Percentiles rank a stretch among this genome's conserved stretches.
Evolutionary conservation across 2,888 invertebrate species (phyloP).

Genomic region (Steinernema hermaphroditum): DNA sequence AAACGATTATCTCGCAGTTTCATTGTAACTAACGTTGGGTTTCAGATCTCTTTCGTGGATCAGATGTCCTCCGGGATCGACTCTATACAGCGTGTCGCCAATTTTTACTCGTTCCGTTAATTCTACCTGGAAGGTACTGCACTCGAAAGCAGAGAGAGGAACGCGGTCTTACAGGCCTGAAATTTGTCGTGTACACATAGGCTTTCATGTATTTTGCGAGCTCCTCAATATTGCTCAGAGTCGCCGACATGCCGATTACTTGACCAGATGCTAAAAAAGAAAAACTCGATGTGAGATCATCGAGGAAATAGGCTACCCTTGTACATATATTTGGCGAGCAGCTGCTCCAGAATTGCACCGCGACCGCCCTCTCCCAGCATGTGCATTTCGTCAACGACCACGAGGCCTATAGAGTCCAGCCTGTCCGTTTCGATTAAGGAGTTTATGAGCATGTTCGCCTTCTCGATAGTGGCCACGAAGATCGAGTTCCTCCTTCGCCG

Average conservation of each 20-base stretch:
- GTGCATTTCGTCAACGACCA: conserved; percentile 80
- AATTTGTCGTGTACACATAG: conserved; percentile 80
- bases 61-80: conserved; percentile 38
- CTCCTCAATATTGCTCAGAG: conserved; percentile 85
- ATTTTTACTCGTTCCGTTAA: conserved; percentile 74
- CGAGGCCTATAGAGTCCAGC: conserved; percentile 78
- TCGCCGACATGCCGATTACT: conserved; percentile 95
- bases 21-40: neutral
- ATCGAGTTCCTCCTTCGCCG: conserved; percentile 77
- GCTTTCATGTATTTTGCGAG: conserved; percentile 79
- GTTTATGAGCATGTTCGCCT: conserved; percentile 79
- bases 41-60: conserved; percentile 8
- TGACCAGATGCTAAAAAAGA: conserved; percentile 72
- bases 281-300: neutral
- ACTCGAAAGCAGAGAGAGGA: too few relatives aligned
- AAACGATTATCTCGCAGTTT: neutral
- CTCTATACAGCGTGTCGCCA: conserved; percentile 67
- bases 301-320: conserved; percentile 70
- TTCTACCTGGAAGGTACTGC: conserved; percentile 71
- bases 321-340: conserved; percentile 78
- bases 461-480: conserved; percentile 92
- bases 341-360: conserved; percentile 77
- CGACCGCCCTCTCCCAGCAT: conserved; percentile 13
- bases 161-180: conserved; percentile 76
- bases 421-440: conserved; percentile 80